These are phyloP conservation scores for Eurystomus gularis DNA, from an alignment of 2,113 vertebrate genomes.

Conservation along the genomic window DNA sequence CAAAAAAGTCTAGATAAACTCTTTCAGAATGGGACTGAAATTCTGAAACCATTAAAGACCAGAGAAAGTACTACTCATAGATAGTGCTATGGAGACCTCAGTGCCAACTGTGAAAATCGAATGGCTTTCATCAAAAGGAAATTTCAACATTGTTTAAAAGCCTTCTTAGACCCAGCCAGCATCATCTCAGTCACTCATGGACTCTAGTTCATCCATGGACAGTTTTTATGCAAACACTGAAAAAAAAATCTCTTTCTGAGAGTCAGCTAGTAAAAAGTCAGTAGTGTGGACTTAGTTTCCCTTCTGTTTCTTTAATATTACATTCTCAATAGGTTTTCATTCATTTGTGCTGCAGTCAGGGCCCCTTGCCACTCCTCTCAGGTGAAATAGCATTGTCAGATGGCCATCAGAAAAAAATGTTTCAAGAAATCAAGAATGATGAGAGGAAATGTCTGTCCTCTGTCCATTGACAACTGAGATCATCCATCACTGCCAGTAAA, in stretches of 20 bases:
- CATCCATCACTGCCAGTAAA: conserved; percentile 54
- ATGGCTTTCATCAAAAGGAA: not conserved
- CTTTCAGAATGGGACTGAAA: not conserved
- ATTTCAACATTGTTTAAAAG: not conserved
- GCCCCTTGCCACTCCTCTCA: not conserved
- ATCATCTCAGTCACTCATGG: not conserved
- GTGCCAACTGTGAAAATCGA: not conserved
- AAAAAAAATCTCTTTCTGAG: not conserved
- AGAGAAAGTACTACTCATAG: not conserved
- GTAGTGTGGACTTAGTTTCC: not conserved
- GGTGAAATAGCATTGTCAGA: conserved; percentile 33
- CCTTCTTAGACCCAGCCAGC: not conserved
- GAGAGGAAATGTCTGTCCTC: not conserved
- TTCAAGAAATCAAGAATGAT: conserved; percentile 36
- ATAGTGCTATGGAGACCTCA: not conserved
- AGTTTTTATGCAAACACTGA: not conserved
- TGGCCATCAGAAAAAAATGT: conserved; percentile 11
- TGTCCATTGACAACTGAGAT: conserved; percentile 12
- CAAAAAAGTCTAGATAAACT: not conserved
- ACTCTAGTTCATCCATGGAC: not conserved
- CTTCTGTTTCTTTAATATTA: not conserved
- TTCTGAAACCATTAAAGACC: not conserved
- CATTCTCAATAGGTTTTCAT: not conserved
- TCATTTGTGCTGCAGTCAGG: not conserved
- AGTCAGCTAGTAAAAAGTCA: not conserved